Percentiles rank a stretch among this genome's conserved stretches.
phyloP scores from a whole-genome alignment of 2,113 vertebrate species.

The Protomyctophum bolini region DNA sequence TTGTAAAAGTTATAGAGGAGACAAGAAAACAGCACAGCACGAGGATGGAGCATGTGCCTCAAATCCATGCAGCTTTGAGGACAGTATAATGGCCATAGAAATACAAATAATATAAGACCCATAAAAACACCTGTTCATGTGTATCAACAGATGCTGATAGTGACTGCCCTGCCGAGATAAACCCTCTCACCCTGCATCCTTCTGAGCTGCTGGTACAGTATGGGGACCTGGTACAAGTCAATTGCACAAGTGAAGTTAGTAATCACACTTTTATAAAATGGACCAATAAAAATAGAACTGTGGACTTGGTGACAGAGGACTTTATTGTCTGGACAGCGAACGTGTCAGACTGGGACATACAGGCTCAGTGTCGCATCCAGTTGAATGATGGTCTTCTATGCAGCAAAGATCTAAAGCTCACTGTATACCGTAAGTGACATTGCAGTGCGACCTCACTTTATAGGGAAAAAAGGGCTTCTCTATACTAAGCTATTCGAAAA shows the following conservation, averaged over 20 bases:
- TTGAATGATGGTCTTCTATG: accelerated
- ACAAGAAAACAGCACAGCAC: background rate
- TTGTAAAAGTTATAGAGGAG: background rate
- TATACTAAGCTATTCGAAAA: too few relatives aligned
- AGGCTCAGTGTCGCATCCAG: conserved; percentile 27
- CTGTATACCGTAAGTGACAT: conserved; percentile 64
- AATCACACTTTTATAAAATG: conserved; percentile 7
- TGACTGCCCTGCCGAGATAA: background rate
- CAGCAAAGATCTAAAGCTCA: conserved; percentile 39
- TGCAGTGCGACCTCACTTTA: background rate
- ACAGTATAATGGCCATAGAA: too few relatives aligned
- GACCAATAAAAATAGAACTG: background rate
- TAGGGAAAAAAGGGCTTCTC: too few relatives aligned
- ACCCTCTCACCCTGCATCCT: conserved; percentile 25
- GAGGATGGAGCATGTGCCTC: background rate
- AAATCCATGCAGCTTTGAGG: too few relatives aligned
- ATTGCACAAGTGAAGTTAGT: conserved; percentile 17
- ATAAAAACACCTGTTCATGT: background rate
- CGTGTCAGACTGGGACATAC: conserved; percentile 40
- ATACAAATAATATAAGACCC: background rate
- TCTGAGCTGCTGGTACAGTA: conserved; percentile 31
- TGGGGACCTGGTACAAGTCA: background rate
- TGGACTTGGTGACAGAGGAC: accelerated
- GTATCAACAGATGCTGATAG: conserved; percentile 38
- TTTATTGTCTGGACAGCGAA: accelerated